Evolutionary conservation across 2,888 invertebrate species (phyloP).

Genomic region (Polia nebulosa): DNA sequence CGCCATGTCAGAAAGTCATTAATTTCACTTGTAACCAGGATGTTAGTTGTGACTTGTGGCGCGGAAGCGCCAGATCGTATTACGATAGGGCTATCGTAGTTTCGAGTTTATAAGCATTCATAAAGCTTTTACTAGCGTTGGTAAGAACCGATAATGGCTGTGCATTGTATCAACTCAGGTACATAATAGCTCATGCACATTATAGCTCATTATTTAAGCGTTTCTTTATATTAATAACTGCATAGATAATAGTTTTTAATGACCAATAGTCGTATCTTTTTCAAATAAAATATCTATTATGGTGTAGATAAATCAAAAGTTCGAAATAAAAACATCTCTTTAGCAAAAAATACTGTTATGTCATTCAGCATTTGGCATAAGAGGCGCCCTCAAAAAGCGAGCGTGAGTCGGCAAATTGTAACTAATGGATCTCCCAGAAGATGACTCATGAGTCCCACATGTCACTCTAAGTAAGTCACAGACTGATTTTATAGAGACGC

Average conservation of each 20-base stretch:
- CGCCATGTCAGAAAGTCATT: constrained; percentile 78
- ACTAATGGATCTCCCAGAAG: constrained; percentile 86
- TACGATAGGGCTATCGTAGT: constrained; percentile 73
- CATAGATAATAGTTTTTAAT: constrained; percentile 13
- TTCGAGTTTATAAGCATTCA: constrained; percentile 70
- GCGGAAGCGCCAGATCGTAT: constrained; percentile 74
- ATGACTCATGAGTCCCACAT: constrained; percentile 84
- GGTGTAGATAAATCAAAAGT: constrained; percentile 37
- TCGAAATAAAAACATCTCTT: constrained; percentile 55
- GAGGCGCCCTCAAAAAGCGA: constrained; percentile 81
- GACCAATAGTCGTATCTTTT: neutral
- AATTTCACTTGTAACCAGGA: constrained; percentile 84
- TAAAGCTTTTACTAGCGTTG: constrained; percentile 60
- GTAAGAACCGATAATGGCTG: constrained; percentile 58
- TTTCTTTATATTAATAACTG: constrained; percentile 12
- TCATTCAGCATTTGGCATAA: constrained; percentile 67
- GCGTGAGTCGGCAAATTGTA: constrained; percentile 85
- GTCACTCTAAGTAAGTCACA: constrained; percentile 80
- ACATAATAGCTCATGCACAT: constrained; percentile 38
- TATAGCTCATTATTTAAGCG: constrained; percentile 20
- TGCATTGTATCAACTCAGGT: constrained; percentile 31
- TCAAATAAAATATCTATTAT: constrained; percentile 22
- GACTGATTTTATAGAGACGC: constrained; percentile 76
- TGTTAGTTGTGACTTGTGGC: constrained; percentile 75
- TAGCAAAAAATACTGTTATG: constrained; percentile 63